A percentile compares a stretch with the other conserved stretches of the same genome.
Evolutionary conservation across 2,113 vertebrate genomes (phyloP).

Genomic region (Mesoclemmys tuberculata): DNA sequence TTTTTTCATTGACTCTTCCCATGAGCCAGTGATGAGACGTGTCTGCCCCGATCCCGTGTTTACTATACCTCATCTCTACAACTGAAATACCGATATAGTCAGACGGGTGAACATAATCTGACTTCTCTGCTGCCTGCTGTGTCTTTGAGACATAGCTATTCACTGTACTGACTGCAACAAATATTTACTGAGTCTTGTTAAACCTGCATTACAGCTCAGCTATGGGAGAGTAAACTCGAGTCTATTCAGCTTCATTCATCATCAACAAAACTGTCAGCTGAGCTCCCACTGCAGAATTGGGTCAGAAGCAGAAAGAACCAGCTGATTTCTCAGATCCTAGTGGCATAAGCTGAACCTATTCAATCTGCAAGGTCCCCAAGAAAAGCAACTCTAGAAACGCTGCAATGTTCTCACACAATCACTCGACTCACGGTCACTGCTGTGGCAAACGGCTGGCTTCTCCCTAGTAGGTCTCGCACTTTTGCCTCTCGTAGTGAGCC

Average conservation of each 20-base stretch:
- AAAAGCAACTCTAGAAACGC: constrained; percentile 31
- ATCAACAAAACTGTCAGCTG: background rate
- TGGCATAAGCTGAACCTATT: constrained; percentile 13
- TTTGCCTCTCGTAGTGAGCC: too few species aligned
- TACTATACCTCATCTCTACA: background rate
- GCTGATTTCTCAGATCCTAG: background rate
- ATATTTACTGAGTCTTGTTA: background rate
- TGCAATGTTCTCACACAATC: background rate
- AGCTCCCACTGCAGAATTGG: background rate
- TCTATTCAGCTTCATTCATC: background rate
- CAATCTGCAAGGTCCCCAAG: constrained; percentile 28
- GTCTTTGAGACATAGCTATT: background rate
- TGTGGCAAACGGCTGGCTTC: too few species aligned
- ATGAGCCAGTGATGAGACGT: background rate
- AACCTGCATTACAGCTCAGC: background rate
- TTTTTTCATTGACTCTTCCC: background rate
- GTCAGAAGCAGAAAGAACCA: background rate
- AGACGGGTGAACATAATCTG: background rate
- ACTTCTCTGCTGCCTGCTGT: background rate
- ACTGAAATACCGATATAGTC: background rate
- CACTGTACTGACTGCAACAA: background rate
- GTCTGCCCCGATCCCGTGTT: background rate
- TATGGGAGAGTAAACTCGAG: background rate
- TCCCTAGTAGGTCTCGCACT: too few species aligned
- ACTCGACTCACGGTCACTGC: constrained; percentile 21